Evolutionary conservation across 2,113 vertebrate genomes (phyloP).

Genomic region (Mobula hypostoma): DNA sequence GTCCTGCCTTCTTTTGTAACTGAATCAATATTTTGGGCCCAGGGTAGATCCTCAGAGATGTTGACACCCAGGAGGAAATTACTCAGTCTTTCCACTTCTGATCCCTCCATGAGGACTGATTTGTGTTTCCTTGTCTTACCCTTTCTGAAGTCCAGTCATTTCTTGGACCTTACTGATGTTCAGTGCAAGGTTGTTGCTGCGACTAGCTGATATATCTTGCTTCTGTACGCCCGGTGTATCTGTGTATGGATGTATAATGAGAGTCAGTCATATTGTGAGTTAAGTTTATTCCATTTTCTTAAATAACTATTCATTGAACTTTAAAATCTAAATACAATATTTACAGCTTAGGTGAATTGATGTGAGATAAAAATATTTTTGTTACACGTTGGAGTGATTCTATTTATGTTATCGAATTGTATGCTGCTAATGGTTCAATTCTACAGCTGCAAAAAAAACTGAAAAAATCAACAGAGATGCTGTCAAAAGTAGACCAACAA

Average conservation of each 20-base stretch:
- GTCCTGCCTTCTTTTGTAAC: no score
- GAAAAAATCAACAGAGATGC: conserved; percentile 71
- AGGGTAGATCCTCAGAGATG: no score
- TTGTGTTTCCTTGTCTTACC: no score
- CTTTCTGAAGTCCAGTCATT: no score
- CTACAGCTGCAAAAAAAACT: conserved; percentile 71
- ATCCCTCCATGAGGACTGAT: no score
- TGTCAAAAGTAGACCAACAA: conserved; percentile 68
- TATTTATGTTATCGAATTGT: neutral
- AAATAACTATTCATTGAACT: neutral
- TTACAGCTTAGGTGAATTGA: neutral
- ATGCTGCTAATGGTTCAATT: neutral
- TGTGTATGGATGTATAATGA: neutral
- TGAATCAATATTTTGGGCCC: no score
- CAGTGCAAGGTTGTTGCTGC: no score
- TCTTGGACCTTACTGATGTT: no score
- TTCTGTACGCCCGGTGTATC: neutral
- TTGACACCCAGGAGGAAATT: no score
- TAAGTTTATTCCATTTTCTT: neutral
- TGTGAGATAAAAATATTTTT: neutral
- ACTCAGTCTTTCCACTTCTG: no score
- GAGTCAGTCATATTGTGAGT: neutral
- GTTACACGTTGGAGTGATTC: neutral
- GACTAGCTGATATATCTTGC: no score
- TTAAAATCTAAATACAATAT: neutral